Percentiles rank a stretch among this genome's conserved stretches.
phyloP scores from a whole-genome alignment of 2,113 vertebrate genomes.

The Gavialis gangeticus region DNA sequence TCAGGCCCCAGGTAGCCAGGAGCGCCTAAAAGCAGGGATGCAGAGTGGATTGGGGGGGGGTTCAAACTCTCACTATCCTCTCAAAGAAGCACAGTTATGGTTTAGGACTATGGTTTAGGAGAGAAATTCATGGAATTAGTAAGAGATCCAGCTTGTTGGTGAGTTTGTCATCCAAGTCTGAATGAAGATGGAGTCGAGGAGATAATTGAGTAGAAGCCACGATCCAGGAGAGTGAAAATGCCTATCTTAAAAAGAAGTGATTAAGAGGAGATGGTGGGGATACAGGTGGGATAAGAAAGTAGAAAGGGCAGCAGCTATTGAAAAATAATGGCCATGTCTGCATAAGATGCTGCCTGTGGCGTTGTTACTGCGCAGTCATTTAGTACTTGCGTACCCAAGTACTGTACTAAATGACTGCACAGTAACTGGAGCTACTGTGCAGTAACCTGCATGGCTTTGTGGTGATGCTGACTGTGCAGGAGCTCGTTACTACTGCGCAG shows the following conservation, averaged over 20 bases:
- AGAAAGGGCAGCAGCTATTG: background rate
- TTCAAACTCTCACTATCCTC: background rate
- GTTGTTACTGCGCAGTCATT: too few relatives aligned
- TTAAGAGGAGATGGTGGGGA: background rate
- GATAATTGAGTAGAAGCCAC: background rate
- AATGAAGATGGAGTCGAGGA: background rate
- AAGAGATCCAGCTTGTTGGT: background rate
- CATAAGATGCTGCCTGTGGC: too few relatives aligned
- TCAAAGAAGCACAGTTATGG: accelerated
- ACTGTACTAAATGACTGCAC: too few relatives aligned
- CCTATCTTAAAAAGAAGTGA: background rate
- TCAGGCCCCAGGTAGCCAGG: background rate
- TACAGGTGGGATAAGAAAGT: background rate
- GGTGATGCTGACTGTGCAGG: too few relatives aligned
- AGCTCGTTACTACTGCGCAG: too few relatives aligned
- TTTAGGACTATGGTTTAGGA: background rate
- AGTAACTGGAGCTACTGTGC: too few relatives aligned
- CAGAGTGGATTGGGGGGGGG: background rate
- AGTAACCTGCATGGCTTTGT: too few relatives aligned
- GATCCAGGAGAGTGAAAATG: background rate
- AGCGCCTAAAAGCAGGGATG: background rate
- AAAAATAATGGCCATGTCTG: too few relatives aligned
- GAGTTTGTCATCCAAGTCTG: background rate
- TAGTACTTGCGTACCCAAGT: too few relatives aligned
- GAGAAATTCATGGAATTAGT: background rate